Base-by-base conservation (phyloP, 2,888 invertebrate genomes). In the Dynastes maya region DNA sequence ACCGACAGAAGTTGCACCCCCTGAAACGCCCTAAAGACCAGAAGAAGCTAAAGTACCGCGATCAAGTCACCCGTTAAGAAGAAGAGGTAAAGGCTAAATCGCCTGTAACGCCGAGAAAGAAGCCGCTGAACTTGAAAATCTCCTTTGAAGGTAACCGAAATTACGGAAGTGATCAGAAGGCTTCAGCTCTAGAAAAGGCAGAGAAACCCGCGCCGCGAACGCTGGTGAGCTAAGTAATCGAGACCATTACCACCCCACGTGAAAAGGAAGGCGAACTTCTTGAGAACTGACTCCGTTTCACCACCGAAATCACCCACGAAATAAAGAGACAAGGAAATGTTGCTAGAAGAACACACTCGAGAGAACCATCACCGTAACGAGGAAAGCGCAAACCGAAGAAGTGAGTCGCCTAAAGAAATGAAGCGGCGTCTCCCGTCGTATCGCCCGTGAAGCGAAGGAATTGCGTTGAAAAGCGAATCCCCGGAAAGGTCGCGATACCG, bases 61-160 rank as follows among this genome's bases (percentile, higher is more conserved):
- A 1, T 29, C 55, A 53, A 29, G 6, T 6, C 61, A 27, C n/a
- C 72, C 9, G 68, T 51, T 51, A 49, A 13, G 11, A 29, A 2
- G 63, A 53, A 27, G 68, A 76, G 16, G 29, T 65, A 2, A 53
- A 78, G n/a, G 29, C 77, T 13, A 64, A 51, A 13, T 65, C 64
- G 27, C 75, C 49, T 22, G 49, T 11, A 37, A 68, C 67, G 16
- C 22, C n/a, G 37, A 11, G 27, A 51, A 22, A 27, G 51, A 68
- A 16, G 0, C 22, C 1, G 22, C 68, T 22, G 51, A 65, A 2
- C 1, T 6, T 16, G 5, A 40, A 65, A 22, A 3, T 45, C 3
- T 45, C 68, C 6, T 49, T 13, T 29, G 3, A 51, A 49, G 2
- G 51, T 68, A 22, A n/a, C 29, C 49, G 68, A 68, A n/a, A 49